Conservation (phyloP, 2,797 vertebrate genomes). For the Sylvia borin region DNA sequence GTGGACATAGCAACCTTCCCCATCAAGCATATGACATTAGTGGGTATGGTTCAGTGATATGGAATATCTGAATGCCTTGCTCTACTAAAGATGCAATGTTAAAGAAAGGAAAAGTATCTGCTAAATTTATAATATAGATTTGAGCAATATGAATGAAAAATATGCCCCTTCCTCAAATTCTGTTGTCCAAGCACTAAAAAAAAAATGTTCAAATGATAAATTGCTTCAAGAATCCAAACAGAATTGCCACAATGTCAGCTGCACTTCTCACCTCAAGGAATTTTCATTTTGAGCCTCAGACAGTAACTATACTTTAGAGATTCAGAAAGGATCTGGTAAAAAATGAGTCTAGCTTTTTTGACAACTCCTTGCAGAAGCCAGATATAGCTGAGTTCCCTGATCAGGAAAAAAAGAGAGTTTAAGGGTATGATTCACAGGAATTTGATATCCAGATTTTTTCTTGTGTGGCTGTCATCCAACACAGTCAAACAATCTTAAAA, state of each 20-base stretch:
- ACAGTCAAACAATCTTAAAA: background rate
- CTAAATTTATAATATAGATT: background rate
- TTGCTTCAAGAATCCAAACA: background rate
- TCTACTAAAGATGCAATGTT: background rate
- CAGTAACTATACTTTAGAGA: background rate
- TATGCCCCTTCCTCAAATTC: fast-evolving
- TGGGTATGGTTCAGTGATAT: background rate
- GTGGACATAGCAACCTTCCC: background rate
- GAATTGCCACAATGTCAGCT: background rate
- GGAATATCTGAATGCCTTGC: background rate
- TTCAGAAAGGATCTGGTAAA: background rate
- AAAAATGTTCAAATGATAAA: background rate
- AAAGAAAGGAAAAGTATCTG: background rate
- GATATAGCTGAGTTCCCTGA: background rate
- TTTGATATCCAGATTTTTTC: background rate
- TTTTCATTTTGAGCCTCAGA: background rate
- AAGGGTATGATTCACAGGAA: background rate
- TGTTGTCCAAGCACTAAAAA: background rate
- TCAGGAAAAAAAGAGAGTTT: background rate
- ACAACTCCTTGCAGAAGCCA: background rate
- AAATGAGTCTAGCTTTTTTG: background rate
- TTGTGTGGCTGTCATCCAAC: background rate
- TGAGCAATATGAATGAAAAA: background rate
- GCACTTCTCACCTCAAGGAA: background rate
- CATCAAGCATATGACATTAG: background rate